Conservation (phyloP, 2,888 invertebrate species). For the Metalampra italica region DNA sequence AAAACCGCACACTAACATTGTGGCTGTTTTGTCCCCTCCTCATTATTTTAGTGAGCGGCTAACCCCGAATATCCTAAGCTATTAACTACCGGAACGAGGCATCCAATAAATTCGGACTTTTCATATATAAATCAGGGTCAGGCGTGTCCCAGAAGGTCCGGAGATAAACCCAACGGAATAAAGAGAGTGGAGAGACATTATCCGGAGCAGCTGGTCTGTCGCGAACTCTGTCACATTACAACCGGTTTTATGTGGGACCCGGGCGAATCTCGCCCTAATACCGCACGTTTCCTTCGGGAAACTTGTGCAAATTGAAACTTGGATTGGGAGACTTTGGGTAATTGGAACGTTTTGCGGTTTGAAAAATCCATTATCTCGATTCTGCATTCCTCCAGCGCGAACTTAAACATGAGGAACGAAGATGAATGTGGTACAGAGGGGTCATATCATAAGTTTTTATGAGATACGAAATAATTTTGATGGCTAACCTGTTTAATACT, state of each 20-base stretch:
- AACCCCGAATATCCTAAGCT: slow-evolving; percentile 56
- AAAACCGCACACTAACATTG: slow-evolving; percentile 39
- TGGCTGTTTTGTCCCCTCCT: slow-evolving; percentile 46
- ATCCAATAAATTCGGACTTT: slow-evolving; percentile 60
- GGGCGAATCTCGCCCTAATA: slow-evolving; percentile 34
- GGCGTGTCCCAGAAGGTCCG: slow-evolving; percentile 49
- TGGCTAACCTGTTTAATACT: too few relatives aligned
- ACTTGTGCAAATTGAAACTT: slow-evolving; percentile 52
- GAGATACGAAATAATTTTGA: too few relatives aligned
- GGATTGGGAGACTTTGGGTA: slow-evolving; percentile 31
- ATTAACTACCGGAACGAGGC: slow-evolving; percentile 55
- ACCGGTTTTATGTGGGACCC: slow-evolving; percentile 46
- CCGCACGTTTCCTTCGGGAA: slow-evolving; percentile 32
- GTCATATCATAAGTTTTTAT: too few relatives aligned
- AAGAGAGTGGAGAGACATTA: slow-evolving; percentile 47
- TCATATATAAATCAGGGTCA: slow-evolving; percentile 64
- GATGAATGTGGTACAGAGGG: too few relatives aligned
- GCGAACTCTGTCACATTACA: slow-evolving; percentile 58
- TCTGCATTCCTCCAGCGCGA: background rate
- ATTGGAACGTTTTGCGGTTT: slow-evolving; percentile 37
- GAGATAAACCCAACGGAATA: slow-evolving; percentile 56
- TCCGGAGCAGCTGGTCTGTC: slow-evolving; percentile 53
- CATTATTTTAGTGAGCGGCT: slow-evolving; percentile 57
- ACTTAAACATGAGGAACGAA: background rate
- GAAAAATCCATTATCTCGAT: slow-evolving; percentile 23